These are phyloP conservation scores for Potorous gilbertii DNA, from an alignment of 2,797 vertebrate species.

Conservation along the genomic window DNA sequence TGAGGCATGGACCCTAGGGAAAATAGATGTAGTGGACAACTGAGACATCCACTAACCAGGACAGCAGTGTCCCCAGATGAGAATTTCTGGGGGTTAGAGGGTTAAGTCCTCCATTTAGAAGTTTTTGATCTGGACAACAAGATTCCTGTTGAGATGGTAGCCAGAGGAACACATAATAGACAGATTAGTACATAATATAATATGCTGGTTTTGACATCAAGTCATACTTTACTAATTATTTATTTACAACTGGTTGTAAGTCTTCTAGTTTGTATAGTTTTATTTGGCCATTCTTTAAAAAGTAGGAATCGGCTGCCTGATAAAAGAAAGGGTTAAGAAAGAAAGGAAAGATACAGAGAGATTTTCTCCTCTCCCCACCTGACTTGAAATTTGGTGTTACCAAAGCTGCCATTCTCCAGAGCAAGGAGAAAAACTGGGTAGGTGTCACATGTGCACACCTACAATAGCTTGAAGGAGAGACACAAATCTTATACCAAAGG, in stretches of 20 bases:
- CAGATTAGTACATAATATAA: neutral
- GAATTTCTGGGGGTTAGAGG: neutral
- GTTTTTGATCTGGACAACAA: neutral
- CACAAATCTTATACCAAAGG: neutral
- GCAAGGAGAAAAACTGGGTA: neutral
- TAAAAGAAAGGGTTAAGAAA: neutral
- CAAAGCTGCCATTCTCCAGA: neutral
- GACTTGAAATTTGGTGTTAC: neutral
- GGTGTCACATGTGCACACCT: neutral
- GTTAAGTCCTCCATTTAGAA: neutral
- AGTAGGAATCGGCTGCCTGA: neutral
- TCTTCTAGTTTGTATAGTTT: neutral
- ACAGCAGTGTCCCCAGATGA: neutral
- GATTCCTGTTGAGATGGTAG: neutral
- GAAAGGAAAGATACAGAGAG: neutral
- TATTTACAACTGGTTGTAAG: neutral
- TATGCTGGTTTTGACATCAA: neutral
- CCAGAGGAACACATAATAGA: neutral
- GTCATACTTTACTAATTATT: neutral
- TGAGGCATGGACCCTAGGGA: neutral
- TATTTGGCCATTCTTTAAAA: neutral
- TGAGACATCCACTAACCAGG: neutral
- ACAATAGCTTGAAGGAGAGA: neutral
- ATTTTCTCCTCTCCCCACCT: neutral
- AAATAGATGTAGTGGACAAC: neutral